Evolutionary conservation across 1,140 invertebrate species (phyloP), one percentile per base, ranked within the genome.

Genomic region (Anthonomus grandis): DNA sequence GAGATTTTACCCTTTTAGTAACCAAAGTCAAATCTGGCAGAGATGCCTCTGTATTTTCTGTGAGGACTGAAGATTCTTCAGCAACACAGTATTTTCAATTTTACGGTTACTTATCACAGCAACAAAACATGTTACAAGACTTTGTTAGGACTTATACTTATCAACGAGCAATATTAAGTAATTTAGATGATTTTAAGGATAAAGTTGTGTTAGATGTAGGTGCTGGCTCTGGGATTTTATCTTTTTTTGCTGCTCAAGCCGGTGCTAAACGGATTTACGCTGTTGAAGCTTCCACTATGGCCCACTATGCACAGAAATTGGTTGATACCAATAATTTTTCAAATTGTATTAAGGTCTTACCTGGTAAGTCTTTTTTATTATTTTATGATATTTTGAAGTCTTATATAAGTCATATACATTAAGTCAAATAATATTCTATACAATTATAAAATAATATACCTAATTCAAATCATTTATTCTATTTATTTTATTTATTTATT

Each of bases 111-210:
- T 77, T 99, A 49, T 97, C 94, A 41, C 97, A 99, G 74, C 97
- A 99, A 75, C 97, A 99, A 77, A 99, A 99, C 71, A 99, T 99
- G 97, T 94, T 99, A 90, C 91, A 94, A 79, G 97, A 99, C 76
- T 99, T 97, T 73, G 93, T 99, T 41, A 81, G 97, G 61, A 99
- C 97, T 19, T 94, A 93, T 66, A 98, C 97, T 42, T 99, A 99
- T 76, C 96, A 99, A 74, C 83, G 91, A 67, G 95, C 97, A 41
- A 97, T 99, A 75, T 77, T 97, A 13, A 86, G 90, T 37, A 99
- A 99, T 77, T 78, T 90, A 21, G 82, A 86, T 52, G 97, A 99
- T 74, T 99, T 99, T 73, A 83, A 87, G 67, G 86, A 92, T 65
- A 93, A 93, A 78, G 82, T 98, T 44, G 87, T 99, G 1, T 74